These are phyloP conservation scores for Poecile atricapillus DNA, from an alignment of 2,113 vertebrate genomes.

Conservation along the genomic window DNA sequence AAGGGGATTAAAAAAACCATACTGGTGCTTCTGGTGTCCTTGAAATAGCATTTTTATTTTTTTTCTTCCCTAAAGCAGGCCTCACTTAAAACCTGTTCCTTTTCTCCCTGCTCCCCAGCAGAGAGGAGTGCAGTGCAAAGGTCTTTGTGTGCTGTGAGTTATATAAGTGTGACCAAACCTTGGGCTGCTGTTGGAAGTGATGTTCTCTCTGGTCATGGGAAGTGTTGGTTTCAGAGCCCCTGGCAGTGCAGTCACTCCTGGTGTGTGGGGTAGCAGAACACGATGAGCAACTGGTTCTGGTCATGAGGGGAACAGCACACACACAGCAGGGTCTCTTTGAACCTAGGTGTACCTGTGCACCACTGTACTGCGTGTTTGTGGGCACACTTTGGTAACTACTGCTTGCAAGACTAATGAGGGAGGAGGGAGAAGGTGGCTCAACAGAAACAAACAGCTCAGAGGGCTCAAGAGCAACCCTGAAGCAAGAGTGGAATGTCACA, in stretches of 20 bases:
- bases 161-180: neutral
- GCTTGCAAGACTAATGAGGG: neutral
- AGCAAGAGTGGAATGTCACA: neutral
- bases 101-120: neutral
- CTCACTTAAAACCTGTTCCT: neutral
- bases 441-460: neutral
- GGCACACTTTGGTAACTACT: neutral
- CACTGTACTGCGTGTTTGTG: neutral
- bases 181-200: neutral
- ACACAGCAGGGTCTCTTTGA: neutral
- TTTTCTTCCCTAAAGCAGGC: neutral
- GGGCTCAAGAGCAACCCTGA: rapidly evolving
- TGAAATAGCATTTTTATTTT: neutral
- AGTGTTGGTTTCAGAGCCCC: neutral
- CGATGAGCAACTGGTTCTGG: neutral
- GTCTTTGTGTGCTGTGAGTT: neutral
- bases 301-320: neutral
- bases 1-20: neutral
- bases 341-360: rapidly evolving
- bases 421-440: neutral
- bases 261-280: neutral
- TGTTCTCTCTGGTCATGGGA: rapidly evolving
- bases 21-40: neutral
- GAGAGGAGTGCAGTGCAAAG: neutral
- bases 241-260: neutral